Evolutionary conservation across 2,888 invertebrate genomes (phyloP).

Genomic region (Physocephala rufipes): DNA sequence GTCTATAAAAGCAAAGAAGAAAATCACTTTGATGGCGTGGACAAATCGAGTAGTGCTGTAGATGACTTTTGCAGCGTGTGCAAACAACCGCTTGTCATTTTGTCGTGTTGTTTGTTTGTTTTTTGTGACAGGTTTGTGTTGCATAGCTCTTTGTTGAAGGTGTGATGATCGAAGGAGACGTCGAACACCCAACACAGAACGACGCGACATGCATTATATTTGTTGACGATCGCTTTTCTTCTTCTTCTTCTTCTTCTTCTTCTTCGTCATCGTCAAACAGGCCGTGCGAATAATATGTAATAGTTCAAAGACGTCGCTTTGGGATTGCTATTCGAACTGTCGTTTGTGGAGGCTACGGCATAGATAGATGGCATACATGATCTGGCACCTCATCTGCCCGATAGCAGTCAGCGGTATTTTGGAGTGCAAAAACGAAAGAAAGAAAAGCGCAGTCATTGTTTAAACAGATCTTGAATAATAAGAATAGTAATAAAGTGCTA

Average conservation of each 20-base stretch:
- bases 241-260: too few species aligned
- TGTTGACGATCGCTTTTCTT: too few species aligned
- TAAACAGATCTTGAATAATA: conserved; percentile 9
- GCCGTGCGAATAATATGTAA: too few species aligned
- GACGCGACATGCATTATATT: too few species aligned
- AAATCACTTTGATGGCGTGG: not conserved
- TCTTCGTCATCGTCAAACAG: too few species aligned
- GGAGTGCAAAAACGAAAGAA: too few species aligned
- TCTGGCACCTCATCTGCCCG: not conserved
- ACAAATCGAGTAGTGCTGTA: not conserved
- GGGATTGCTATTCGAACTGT: not conserved
- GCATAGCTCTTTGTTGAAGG: conserved; percentile 31
- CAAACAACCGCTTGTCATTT: conserved; percentile 32
- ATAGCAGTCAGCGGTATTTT: too few species aligned
- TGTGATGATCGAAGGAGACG: conserved; percentile 38
- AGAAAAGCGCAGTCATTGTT: conserved; percentile 19
- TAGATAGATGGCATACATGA: too few species aligned
- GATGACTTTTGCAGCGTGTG: conserved; percentile 6
- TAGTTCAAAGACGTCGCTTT: too few species aligned
- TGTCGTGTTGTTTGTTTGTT: conserved; percentile 16
- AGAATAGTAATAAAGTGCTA: conserved; percentile 11
- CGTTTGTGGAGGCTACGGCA: too few species aligned
- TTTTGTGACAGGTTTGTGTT: conserved; percentile 19
- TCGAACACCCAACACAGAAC: not conserved
- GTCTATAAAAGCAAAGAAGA: not conserved